These are phyloP conservation scores for Emydocephalus ijimae DNA, from an alignment of 2,113 vertebrate species.

Conservation along the genomic window DNA sequence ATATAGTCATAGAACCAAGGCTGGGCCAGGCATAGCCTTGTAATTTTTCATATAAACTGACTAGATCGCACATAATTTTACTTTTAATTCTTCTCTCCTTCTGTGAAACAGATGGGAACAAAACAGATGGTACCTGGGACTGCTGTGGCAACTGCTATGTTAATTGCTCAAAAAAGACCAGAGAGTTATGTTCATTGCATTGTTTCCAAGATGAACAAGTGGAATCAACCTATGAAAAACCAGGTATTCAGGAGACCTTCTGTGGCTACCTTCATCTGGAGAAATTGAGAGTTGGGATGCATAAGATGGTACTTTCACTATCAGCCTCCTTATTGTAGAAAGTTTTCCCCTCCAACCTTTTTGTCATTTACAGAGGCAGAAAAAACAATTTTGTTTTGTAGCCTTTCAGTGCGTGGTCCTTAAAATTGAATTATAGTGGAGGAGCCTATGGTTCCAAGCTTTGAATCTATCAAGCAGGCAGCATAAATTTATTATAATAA, in stretches of 20 bases:
- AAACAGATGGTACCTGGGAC: not conserved
- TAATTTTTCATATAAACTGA: not conserved
- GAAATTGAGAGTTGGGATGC: not conserved
- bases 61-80: not conserved
- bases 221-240: not conserved
- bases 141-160: not conserved
- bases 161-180: not conserved
- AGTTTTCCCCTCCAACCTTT: not conserved
- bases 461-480: not conserved
- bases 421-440: not conserved
- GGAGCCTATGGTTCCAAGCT: not conserved
- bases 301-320: not conserved
- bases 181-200: not conserved
- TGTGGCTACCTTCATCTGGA: not conserved
- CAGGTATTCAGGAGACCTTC: not conserved
- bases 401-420: not conserved
- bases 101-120: not conserved
- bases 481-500: not conserved
- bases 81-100: not conserved
- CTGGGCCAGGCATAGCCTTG: too few species aligned
- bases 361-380: not conserved
- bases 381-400: not conserved
- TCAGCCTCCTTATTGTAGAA: not conserved
- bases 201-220: not conserved
- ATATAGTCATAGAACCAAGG: not conserved